A percentile compares a stretch with the other conserved stretches of the same genome.
Conservation (phyloP, 2,888 invertebrate species). For the Emmelina monodactyla region DNA sequence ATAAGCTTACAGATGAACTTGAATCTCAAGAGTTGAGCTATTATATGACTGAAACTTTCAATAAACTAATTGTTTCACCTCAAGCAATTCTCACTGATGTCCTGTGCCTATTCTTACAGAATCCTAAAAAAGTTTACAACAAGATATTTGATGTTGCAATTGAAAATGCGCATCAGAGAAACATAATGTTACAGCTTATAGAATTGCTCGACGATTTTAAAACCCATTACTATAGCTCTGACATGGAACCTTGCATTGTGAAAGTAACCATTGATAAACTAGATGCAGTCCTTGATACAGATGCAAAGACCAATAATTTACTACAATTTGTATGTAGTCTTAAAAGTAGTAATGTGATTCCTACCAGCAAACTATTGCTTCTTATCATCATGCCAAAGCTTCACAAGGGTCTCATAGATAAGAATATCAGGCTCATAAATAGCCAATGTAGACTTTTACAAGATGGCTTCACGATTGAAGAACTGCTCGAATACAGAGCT, state of each 20-base stretch:
- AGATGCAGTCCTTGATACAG: constrained; percentile 24
- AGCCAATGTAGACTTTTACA: constrained; percentile 31
- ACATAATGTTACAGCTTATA: constrained; percentile 41
- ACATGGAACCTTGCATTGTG: constrained; percentile 39
- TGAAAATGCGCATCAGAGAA: constrained; percentile 34
- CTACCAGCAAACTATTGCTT: constrained; percentile 33
- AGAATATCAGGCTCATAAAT: constrained; percentile 26
- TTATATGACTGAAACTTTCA: constrained; percentile 38
- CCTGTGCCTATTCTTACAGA: constrained; percentile 40
- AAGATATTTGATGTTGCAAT: constrained; percentile 38
- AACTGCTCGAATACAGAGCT: constrained; percentile 37
- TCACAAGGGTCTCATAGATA: constrained; percentile 32
- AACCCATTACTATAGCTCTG: constrained; percentile 35
- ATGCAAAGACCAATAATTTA: constrained; percentile 29
- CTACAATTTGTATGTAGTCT: constrained; percentile 34
- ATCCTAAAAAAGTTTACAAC: constrained; percentile 32
- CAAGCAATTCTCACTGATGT: constrained; percentile 32
- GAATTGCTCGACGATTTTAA: constrained; percentile 31
- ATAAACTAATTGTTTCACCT: constrained; percentile 33
- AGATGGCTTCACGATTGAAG: constrained; percentile 27
- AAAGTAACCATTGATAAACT: constrained; percentile 27
- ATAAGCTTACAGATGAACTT: constrained; percentile 26
- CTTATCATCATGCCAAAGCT: constrained; percentile 45
- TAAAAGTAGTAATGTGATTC: constrained; percentile 28
- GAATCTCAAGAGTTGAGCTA: constrained; percentile 25